Evolutionary conservation across 2,888 invertebrate species (phyloP).

Genomic region (Aproaerema taeniolella): DNA sequence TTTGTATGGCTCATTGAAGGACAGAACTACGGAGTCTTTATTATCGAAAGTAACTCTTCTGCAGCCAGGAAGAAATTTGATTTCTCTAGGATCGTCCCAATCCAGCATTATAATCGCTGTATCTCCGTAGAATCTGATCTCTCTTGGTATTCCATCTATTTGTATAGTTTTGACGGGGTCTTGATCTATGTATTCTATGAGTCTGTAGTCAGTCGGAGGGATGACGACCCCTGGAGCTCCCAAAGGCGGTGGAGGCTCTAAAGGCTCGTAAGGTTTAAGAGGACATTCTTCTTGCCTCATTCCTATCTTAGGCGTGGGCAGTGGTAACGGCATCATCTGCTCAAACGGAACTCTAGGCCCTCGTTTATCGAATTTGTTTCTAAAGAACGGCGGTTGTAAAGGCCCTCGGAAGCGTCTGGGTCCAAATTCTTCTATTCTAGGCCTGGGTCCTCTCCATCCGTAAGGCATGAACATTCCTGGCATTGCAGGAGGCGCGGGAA

Average conservation of each 20-base stretch:
- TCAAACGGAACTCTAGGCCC: conserved; percentile 44
- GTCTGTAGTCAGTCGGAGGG: conserved; percentile 53
- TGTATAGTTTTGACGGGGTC: conserved; percentile 88
- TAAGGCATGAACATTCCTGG: conserved; percentile 33
- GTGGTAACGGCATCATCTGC: conserved; percentile 38
- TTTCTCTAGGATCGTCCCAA: conserved; percentile 91
- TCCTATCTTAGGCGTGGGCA: conserved; percentile 56
- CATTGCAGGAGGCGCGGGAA: conserved; percentile 48
- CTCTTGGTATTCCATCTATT: conserved; percentile 88
- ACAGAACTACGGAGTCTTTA: conserved; percentile 80
- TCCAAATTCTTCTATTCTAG: conserved; percentile 50
- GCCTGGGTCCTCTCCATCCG: conserved; percentile 52
- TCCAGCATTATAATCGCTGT: conserved; percentile 90
- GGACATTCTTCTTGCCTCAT: conserved; percentile 57
- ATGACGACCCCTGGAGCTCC: conserved; percentile 53
- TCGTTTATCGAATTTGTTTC: conserved; percentile 54
- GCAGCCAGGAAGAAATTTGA: conserved; percentile 89
- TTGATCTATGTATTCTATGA: conserved; percentile 64
- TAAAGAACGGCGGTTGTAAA: conserved; percentile 39
- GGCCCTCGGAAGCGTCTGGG: conserved; percentile 53
- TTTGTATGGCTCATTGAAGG: conserved; percentile 83
- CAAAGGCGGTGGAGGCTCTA: conserved; percentile 50
- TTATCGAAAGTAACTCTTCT: conserved; percentile 87
- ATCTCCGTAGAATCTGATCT: conserved; percentile 91
- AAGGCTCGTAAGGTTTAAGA: conserved; percentile 49